A percentile compares a stretch with the other conserved stretches of the same genome.
Conservation (phyloP, 2,113 vertebrate genomes). For the Hystrix brachyura region DNA sequence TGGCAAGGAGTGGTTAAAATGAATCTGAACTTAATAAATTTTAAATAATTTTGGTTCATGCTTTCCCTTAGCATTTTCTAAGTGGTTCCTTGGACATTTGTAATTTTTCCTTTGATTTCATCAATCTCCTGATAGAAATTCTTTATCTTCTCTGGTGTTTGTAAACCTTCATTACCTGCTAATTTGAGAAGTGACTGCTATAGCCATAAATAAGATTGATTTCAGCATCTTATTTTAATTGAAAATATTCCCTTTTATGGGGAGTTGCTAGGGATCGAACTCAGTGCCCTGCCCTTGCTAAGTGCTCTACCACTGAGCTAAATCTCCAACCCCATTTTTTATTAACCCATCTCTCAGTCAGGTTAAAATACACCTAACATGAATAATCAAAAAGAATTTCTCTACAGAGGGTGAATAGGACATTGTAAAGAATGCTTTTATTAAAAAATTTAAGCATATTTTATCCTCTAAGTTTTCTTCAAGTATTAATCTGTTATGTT, state of each 20-base stretch:
- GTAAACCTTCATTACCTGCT: neutral
- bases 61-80: neutral
- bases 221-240: slow-evolving; percentile 17
- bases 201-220: neutral
- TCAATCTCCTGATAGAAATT: slow-evolving; percentile 25
- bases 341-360: neutral
- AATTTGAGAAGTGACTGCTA: neutral
- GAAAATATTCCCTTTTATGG: neutral
- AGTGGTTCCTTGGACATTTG: neutral
- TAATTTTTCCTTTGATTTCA: slow-evolving; percentile 8
- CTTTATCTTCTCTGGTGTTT: slow-evolving; percentile 9
- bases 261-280: too few species aligned
- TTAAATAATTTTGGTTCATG: slow-evolving; percentile 2
- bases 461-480: slow-evolving; percentile 8
- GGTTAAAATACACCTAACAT: slow-evolving; percentile 20
- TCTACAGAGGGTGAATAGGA: slow-evolving; percentile 2
- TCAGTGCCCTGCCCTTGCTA: too few species aligned
- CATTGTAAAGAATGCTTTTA: slow-evolving; percentile 6
- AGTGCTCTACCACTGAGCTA: too few species aligned
- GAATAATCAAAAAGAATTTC: slow-evolving; percentile 49
- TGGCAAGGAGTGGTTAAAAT: slow-evolving; percentile 36
- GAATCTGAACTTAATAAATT: neutral
- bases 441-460: slow-evolving; percentile 56
- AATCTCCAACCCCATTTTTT: neutral
- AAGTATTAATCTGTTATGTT: neutral